Evolutionary conservation across 1,140 invertebrate species (phyloP), one percentile per base, ranked within the genome.

Genomic region (Drosophila tropicalis): DNA sequence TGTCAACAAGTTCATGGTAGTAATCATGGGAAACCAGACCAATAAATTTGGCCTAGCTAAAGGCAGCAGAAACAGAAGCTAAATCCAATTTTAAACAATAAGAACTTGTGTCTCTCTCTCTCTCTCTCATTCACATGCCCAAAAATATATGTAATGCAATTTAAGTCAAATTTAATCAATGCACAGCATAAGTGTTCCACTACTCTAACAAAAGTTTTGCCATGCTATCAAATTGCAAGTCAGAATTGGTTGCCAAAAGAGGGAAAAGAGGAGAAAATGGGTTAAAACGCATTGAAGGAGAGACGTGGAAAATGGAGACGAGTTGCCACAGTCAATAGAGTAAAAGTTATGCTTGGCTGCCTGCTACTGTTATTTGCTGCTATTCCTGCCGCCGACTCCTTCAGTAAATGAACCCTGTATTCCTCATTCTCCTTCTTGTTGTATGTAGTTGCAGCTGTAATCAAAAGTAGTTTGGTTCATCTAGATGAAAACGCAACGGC

Each of bases 151-250:
- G 67, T 81, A 84, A 81, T 84, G 80, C 83, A 89, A 77, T 89
- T 84, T 80, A 75, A 89, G 80, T 89, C 81, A 72, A 89, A 89
- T 89, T 89, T 89, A 89, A 89, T 89, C 84, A 89, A 89, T 89
- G 84, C 84, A 72, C 75, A 67, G 73, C 76, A 76, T 73, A 87
- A 83, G 70, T 54, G 40, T 57, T 40, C 32, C 56, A 56, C 44
- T 15, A 63, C 32, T 34, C 54, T 54, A 64, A 70, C 72, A 56
- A 62, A 87, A 87, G 79, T 87, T 89, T 87, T 39, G 51, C 67
- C 70, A 84, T 79, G 73, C 82, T 82, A 82, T 86, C 64, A 79
- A 76, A 77, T 73, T 79, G 72, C 71, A 79, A 41, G 44, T 47
- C 12, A 39, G 47, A 44, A 55, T n/a, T 17, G 51, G 17, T 15